Evolutionary conservation across 2,888 invertebrate species (phyloP).

Genomic region (Cerceris ruficornis): DNA sequence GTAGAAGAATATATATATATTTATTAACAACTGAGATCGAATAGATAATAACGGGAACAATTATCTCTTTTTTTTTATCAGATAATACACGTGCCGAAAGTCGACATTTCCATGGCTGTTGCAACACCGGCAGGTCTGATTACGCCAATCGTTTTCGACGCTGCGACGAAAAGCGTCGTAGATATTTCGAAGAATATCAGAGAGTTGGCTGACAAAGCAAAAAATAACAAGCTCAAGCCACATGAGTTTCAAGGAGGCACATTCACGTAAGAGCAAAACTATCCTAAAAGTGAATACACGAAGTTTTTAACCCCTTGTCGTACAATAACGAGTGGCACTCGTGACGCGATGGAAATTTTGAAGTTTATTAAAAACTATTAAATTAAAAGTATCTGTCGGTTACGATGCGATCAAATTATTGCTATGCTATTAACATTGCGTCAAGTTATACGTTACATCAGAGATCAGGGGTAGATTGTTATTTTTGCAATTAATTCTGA

Average conservation of each 20-base stretch:
- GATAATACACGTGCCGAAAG: slow-evolving; percentile 78
- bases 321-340: too few species aligned
- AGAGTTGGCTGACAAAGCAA: slow-evolving; percentile 84
- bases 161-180: slow-evolving; percentile 82
- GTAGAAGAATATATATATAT: slow-evolving; percentile 16
- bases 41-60: neutral
- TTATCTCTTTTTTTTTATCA: slow-evolving; percentile 62
- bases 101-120: slow-evolving; percentile 86
- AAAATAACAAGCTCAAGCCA: slow-evolving; percentile 85
- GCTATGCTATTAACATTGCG: too few species aligned
- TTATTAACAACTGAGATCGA: neutral
- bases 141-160: slow-evolving; percentile 85
- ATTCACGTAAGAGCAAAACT: slow-evolving; percentile 80
- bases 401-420: too few species aligned
- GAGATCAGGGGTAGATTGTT: too few species aligned
- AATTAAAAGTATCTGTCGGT: too few species aligned
- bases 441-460: too few species aligned
- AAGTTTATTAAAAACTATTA: too few species aligned
- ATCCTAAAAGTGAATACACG: neutral
- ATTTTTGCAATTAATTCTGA: too few species aligned
- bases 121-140: slow-evolving; percentile 86
- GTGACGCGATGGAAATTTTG: too few species aligned
- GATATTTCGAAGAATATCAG: slow-evolving; percentile 83
- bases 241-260: slow-evolving; percentile 86
- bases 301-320: too few species aligned